Evolutionary conservation across 1,140 invertebrate genomes (phyloP), one percentile per base, ranked within the genome.

Genomic region (Chionoecetes opilio): DNA sequence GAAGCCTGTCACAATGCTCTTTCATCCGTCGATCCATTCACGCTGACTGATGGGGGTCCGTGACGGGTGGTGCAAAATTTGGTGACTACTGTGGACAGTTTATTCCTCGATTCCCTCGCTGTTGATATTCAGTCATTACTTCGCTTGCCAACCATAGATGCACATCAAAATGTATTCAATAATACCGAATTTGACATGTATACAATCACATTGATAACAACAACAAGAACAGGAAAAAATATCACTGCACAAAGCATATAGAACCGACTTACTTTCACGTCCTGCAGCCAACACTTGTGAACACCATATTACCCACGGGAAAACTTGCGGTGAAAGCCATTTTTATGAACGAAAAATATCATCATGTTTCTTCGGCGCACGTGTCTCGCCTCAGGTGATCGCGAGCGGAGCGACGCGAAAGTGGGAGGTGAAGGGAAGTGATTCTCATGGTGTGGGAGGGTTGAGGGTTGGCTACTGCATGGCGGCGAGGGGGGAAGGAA

Each of bases 321-420:
- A 75, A 75, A 75, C 63, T 26, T 75, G 63, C 63, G 63, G 63
- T 75, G 63, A 75, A 75, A 75, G 63, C n/a, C 63, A 26, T 75
- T 75, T 75, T 75, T 75, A 75, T 75, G 63, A 75, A 26, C 63
- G 63, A 75, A 75, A 75, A 75, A 75, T 75, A 75, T 75, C 63
- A 75, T 75, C 21, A 75, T n/a, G 63, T 75, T 75, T 75, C 26
- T n/a, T 75, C 63, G 63, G 63, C 63, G 63, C 63, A 75, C 63
- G 63, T 75, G 63, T 75, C 21, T 75, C 63, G 63, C 63, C 63
- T 75, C 63, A 26, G 63, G 63, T 75, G 63, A n/a, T 75, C 63
- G 63, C 63, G 63, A 75, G 63, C 63, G 21, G 63, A n/a, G 63
- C 63, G n/a, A 75, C 63, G 63, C 63, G 63, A 75, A 75, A 26